Conservation (phyloP, 2,113 vertebrate species). For the Rhagologus leucostigma region DNA sequence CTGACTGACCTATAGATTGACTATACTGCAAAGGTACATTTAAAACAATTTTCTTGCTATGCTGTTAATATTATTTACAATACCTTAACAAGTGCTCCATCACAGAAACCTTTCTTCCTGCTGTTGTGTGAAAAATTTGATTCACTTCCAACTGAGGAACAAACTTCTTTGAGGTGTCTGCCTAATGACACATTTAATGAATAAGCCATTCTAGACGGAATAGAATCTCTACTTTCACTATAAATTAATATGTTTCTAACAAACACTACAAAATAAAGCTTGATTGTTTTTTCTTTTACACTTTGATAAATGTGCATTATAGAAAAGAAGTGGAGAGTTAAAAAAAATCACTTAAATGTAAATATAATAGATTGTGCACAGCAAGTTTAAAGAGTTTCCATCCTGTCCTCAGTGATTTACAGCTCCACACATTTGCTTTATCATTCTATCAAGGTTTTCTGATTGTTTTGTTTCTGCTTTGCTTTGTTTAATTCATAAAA, state of each 20-base stretch:
- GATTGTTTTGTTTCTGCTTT: conserved; percentile 6
- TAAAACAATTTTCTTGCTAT: background rate
- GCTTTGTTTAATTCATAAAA: conserved; percentile 40
- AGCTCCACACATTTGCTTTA: background rate
- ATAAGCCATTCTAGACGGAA: background rate
- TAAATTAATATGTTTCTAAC: conserved; percentile 21
- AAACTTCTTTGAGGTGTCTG: background rate
- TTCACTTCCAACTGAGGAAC: conserved; percentile 1
- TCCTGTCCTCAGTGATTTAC: conserved; percentile 8
- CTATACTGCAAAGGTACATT: background rate
- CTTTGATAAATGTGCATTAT: background rate
- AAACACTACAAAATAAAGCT: background rate
- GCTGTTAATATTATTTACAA: background rate
- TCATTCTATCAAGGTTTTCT: conserved; percentile 12
- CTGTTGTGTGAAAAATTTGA: background rate
- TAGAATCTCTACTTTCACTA: background rate
- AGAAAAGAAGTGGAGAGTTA: background rate
- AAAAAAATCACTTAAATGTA: conserved; percentile 9
- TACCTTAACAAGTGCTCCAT: background rate
- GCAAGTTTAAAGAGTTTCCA: background rate
- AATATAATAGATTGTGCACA: background rate
- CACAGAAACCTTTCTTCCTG: background rate
- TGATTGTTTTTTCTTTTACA: conserved; percentile 1
- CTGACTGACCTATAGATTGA: background rate
- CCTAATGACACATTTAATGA: conserved; percentile 16